Percentiles rank a stretch among this genome's conserved stretches.
Conservation (phyloP, 2,888 invertebrate genomes). For the Clistopyga incitator region DNA sequence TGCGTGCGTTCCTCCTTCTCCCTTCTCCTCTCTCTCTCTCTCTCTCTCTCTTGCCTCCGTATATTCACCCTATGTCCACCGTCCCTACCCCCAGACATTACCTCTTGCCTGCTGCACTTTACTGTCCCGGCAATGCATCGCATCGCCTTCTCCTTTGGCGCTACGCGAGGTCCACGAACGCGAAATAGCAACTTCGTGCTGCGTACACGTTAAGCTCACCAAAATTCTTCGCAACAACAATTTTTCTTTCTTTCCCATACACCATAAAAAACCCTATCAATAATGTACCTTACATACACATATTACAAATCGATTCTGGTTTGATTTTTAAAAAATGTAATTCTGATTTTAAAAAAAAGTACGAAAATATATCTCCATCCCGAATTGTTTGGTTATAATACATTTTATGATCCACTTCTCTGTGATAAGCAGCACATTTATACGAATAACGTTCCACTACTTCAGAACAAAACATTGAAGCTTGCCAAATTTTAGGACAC, state of each 20-base stretch:
- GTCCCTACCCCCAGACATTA: conserved; percentile 53
- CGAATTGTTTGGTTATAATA: too few species aligned
- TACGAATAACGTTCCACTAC: too few species aligned
- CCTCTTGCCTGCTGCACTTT: conserved; percentile 64
- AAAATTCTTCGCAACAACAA: neutral
- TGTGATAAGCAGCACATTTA: too few species aligned
- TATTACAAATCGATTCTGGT: too few species aligned
- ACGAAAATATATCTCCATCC: too few species aligned
- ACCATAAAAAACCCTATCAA: too few species aligned
- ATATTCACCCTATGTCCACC: conserved; percentile 29
- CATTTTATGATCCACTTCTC: too few species aligned
- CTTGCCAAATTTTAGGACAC: too few species aligned
- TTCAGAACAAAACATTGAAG: too few species aligned
- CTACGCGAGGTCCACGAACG: conserved; percentile 31
- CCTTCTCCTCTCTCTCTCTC: conserved; percentile 50
- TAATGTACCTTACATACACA: too few species aligned
- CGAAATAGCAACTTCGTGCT: conserved; percentile 41
- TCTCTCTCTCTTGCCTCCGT: conserved; percentile 49
- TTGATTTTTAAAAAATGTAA: too few species aligned
- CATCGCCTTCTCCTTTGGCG: conserved; percentile 47
- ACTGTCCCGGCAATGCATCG: conserved; percentile 56
- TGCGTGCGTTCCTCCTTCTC: conserved; percentile 54
- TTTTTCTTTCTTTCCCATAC: neutral
- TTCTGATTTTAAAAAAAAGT: too few species aligned
- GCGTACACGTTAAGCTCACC: neutral